Evolutionary conservation across 35 echinoderm and acorn worm genomes (phyloP), one percentile per base, ranked within the genome.

Genomic region (Hemicentrotus pulcherrimus): DNA sequence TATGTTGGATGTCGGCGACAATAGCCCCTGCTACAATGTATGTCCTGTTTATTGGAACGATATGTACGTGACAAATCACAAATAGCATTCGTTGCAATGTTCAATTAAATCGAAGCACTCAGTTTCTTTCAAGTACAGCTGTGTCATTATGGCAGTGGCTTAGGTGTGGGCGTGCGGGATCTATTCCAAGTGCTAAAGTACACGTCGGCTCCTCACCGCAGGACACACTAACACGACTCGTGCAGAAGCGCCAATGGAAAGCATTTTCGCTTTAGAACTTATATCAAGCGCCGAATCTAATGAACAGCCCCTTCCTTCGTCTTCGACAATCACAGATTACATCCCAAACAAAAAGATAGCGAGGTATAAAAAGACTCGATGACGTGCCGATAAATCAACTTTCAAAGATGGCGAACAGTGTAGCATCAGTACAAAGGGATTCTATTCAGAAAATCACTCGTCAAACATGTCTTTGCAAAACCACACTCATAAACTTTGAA

Each of bases 321-420:
- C 50, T 12, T 9, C 50, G 11, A 15, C 15, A n/a, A 78, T 78
- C 65, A n/a, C 4, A 78, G 22, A 28, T 22, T 78, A 78, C 65
- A 22, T n/a, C 65, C 18, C 65, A 78, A n/a, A 78, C 65, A 78
- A 78, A 78, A 28, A 28, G 19, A 78, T 14, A 59, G 52, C 52
- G 22, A n/a, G 7, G 4, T 7, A 28, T 22, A 4, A 78, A 78
- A 28, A 78, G 65, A 78, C 19, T 78, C 22, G 65, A n/a, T 78
- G 65, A 78, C 65, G n/a, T 78, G 24, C 65, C 65, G 19, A 78
- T 78, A 78, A 78, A 78, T 78, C 65, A 78, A 78, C 65, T 78
- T 18, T 28, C 19, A 78, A 78, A 78, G 65, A n/a, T 78, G 65
- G 65, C 65, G 65, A 78, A n/a, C 22, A 28, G 61, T 28, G 16